These are phyloP conservation scores for Sesamia nonagrioides DNA, from an alignment of 1,140 invertebrate genomes.

Conservation along the genomic window DNA sequence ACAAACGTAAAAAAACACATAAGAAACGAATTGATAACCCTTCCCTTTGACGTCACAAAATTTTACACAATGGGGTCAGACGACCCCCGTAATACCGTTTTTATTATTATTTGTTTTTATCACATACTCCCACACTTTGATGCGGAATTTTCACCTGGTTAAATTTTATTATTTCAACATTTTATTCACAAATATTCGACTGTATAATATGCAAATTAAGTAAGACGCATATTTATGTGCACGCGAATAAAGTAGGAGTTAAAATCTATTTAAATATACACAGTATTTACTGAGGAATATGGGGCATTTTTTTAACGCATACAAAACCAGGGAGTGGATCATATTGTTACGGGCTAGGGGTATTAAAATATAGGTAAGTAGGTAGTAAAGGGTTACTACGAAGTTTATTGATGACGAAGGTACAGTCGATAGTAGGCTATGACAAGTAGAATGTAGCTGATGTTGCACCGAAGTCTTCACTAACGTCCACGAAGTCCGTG, in stretches of 20 bases:
- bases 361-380: too few species aligned
- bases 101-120: constrained; percentile 50
- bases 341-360: too few species aligned
- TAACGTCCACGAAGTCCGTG: too few species aligned
- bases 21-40: constrained; percentile 44
- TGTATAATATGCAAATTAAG: constrained; percentile 34
- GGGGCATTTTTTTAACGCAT: constrained; percentile 5
- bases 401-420: too few species aligned
- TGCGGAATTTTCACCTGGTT: constrained; percentile 44
- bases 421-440: too few species aligned
- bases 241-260: constrained; percentile 6
- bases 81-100: constrained; percentile 37
- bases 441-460: too few species aligned
- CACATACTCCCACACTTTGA: constrained; percentile 46
- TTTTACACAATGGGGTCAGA: constrained; percentile 30
- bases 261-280: constrained; percentile 26
- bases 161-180: constrained; percentile 43
- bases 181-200: constrained; percentile 40
- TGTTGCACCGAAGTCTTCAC: too few species aligned
- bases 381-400: too few species aligned
- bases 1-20: constrained; percentile 45
- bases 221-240: constrained; percentile 11
- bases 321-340: constrained; percentile 2
- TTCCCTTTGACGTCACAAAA: constrained; percentile 44
- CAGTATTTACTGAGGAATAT: neutral